A percentile compares a stretch with the other conserved stretches of the same genome.
Evolutionary conservation across 2,888 invertebrate species (phyloP).

Genomic region (Hirtodrosophila histrioides): DNA sequence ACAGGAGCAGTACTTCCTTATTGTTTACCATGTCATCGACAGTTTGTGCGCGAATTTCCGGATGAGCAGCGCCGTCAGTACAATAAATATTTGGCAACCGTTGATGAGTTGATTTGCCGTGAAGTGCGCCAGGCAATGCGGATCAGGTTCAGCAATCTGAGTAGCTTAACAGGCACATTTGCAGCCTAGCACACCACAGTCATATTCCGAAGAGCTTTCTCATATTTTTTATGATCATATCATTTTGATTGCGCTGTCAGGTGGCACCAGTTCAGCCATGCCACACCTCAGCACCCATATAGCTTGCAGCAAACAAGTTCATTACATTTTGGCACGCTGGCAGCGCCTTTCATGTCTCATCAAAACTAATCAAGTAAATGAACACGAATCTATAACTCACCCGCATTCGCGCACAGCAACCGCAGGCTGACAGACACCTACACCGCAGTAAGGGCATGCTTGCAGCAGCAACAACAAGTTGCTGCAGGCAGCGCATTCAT

Average conservation of each 20-base stretch:
- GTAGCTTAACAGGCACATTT: slow-evolving; percentile 1
- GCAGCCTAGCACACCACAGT: background rate
- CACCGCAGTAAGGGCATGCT: slow-evolving; percentile 26
- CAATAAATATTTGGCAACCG: slow-evolving; percentile 85
- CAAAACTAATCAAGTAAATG: slow-evolving; percentile 80
- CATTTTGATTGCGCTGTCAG: slow-evolving; percentile 10
- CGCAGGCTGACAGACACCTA: slow-evolving; percentile 66
- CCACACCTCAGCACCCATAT: slow-evolving; percentile 17
- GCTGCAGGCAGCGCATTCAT: slow-evolving; percentile 68
- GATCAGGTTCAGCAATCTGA: slow-evolving; percentile 71
- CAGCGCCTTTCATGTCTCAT: slow-evolving; percentile 78
- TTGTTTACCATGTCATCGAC: slow-evolving; percentile 36
- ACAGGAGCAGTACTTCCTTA: slow-evolving; percentile 12
- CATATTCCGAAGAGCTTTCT: background rate
- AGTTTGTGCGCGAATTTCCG: slow-evolving; percentile 77
- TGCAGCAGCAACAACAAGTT: slow-evolving; percentile 35
- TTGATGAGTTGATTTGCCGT: slow-evolving; percentile 76
- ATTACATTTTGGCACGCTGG: slow-evolving; percentile 70
- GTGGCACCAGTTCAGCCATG: slow-evolving; percentile 27
- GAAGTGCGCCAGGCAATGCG: slow-evolving; percentile 79
- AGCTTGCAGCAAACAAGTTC: slow-evolving; percentile 51
- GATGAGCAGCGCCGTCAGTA: slow-evolving; percentile 85
- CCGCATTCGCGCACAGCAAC: slow-evolving; percentile 48
- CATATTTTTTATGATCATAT: background rate
- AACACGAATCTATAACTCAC: slow-evolving; percentile 69